A percentile compares a stretch with the other conserved stretches of the same genome.
Evolutionary conservation across 1,140 invertebrate species (phyloP).

Genomic region (Pararge aegeria): DNA sequence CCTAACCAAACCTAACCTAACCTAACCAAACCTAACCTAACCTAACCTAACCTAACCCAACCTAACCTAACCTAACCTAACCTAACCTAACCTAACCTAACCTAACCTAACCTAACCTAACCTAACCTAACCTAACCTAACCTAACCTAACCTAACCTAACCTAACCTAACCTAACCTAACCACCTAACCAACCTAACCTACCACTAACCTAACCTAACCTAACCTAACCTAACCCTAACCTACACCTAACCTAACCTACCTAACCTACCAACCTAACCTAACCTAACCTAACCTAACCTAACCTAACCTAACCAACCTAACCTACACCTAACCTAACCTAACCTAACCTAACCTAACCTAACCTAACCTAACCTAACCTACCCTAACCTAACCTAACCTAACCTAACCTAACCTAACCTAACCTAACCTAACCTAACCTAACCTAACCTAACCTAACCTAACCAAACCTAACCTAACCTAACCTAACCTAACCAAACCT

Average conservation of each 20-base stretch:
- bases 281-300: no score
- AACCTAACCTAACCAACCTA: no score
- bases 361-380: no score
- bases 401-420: constrained; percentile 5
- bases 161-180: constrained; percentile 22
- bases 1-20: constrained; percentile 33
- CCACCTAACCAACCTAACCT: not conserved
- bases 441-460: not conserved
- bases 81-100: constrained; percentile 10
- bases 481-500: constrained; percentile 12
- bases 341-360: constrained; percentile 5
- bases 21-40: constrained; percentile 31
- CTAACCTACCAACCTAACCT: no score
- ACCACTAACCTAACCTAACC: no score
- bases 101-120: constrained; percentile 14
- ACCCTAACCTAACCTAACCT: no score
- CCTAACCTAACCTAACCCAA: constrained; percentile 6
- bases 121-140: constrained; percentile 22
- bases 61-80: constrained; percentile 10
- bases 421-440: constrained; percentile 2
- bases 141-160: constrained; percentile 17
- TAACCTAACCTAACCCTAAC: no score
- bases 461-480: not conserved
- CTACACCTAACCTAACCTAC: no score
- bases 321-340: no score